Evolutionary conservation across 2,888 invertebrate genomes (phyloP), one percentile per base, ranked within the genome.

Genomic region (Drosophila macrospina): DNA sequence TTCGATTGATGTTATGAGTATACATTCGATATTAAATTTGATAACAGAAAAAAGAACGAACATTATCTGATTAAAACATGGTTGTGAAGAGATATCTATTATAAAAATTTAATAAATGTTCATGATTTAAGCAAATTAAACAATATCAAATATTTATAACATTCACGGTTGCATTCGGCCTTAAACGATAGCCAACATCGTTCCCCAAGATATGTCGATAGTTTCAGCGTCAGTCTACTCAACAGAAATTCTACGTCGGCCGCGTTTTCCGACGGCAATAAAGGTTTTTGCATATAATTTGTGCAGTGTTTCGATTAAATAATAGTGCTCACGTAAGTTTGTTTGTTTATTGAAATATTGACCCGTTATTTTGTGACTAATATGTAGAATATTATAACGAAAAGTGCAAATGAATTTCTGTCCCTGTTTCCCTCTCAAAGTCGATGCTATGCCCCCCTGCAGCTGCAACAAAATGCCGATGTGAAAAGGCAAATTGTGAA

Each of bases 391-490:
- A 7, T 47, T 26, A 7, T 0, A 34, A n/a, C 13, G 5, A 26
- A 24, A 34, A 39, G 11, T 37, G 11, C 24, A 26, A 52, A 10
- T 26, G 6, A 52, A 30, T 39, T 39, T 5, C 26, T 37, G 13
- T 8, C 26, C 0, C 30, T n/a, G 47, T 39, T 50, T 61, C 61
- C 39, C 59, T 69, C 61, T 61, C 37, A 62, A 69, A 68, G 34
- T 39, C 44, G 36, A 24, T 51, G 41, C 61, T 57, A 37, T 42
- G 37, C 79, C 80, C 85, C 74, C 82, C 66, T 73, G 75, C 82
- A 70, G 69, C 60, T 65, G 68, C 60, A 67, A 32, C 44, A 72
- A 77, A 81, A 78, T 78, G 87, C 82, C 73, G 75, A 60, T 42
- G 34, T 41, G 20, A 50, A 65, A 68, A 45, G 1, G 16, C 42